These are phyloP conservation scores for Diachrysia chrysitis DNA, from an alignment of 2,888 invertebrate genomes.

Conservation along the genomic window DNA sequence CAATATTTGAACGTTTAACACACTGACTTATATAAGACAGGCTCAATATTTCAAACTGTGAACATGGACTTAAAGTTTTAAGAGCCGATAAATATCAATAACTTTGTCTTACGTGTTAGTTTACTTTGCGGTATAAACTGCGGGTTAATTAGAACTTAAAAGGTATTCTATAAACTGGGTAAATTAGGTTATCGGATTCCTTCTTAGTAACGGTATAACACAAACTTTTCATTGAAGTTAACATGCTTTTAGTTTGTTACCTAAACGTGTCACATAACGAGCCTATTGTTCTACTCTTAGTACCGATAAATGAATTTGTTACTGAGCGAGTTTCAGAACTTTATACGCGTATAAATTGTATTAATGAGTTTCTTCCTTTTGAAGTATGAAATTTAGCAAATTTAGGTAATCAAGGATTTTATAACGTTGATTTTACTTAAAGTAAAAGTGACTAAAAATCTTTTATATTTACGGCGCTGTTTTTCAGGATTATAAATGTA, in stretches of 20 bases:
- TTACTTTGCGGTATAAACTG: not conserved
- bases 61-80: not conserved
- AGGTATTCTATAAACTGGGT: not conserved
- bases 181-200: conserved; percentile 4
- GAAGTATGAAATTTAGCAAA: not conserved
- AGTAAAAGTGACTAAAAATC: too few relatives aligned
- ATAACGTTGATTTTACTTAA: not conserved
- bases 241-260: not conserved
- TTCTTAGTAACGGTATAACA: not conserved
- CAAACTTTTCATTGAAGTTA: not conserved
- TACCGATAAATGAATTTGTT: not conserved
- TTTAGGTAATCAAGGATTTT: not conserved
- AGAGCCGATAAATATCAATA: not conserved
- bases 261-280: not conserved
- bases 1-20: too few relatives aligned
- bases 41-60: too few relatives aligned
- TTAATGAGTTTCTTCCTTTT: conserved; percentile 4
- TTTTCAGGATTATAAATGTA: too few relatives aligned
- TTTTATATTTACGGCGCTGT: too few relatives aligned
- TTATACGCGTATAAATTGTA: not conserved
- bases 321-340: not conserved
- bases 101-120: not conserved
- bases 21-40: too few relatives aligned
- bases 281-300: not conserved
- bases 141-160: not conserved